These are phyloP conservation scores for Caenorhabditis virilis DNA, from an alignment of 2,888 invertebrate genomes.

Conservation along the genomic window DNA sequence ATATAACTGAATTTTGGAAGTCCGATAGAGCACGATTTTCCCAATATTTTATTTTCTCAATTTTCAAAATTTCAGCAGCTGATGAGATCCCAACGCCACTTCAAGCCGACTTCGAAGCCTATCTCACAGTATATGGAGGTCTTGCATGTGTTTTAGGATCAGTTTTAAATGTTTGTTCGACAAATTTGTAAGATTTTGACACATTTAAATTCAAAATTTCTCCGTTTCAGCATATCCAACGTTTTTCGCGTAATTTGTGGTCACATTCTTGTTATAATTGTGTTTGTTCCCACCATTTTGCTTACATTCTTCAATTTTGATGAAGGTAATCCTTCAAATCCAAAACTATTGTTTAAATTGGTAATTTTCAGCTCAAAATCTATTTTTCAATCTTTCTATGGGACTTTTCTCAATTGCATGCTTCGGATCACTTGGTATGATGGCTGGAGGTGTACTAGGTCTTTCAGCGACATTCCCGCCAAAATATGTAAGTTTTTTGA, in stretches of 20 bases:
- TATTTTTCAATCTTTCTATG: conserved; percentile 49
- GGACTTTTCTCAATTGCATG: conserved; percentile 37
- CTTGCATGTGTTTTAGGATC: conserved; percentile 48
- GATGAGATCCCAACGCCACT: conserved; percentile 18
- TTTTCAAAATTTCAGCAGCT: too few species aligned
- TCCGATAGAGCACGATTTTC: too few species aligned
- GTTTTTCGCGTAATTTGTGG: conserved; percentile 47
- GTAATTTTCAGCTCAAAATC: conserved; percentile 31
- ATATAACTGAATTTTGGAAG: too few species aligned
- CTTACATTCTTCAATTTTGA: conserved; percentile 48
- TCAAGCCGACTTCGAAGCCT: conserved; percentile 43
- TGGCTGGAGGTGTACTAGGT: conserved; percentile 51
- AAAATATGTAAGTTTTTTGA: conserved; percentile 35
- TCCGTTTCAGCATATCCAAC: conserved; percentile 42
- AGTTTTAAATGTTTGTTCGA: conserved; percentile 43
- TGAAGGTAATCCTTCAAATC: conserved; percentile 15
- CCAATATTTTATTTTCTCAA: too few species aligned
- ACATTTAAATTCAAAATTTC: neutral
- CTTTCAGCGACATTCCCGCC: conserved; percentile 42
- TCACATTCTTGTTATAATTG: conserved; percentile 45
- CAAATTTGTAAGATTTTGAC: conserved; percentile 27
- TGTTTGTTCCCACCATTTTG: conserved; percentile 45
- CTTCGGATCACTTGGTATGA: conserved; percentile 51
- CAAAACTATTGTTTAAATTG: neutral
- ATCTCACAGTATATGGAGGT: conserved; percentile 45